Percentiles rank a stretch among this genome's conserved stretches.
Conservation (phyloP, 2,888 invertebrate species). For the Cyclophora albipunctata region DNA sequence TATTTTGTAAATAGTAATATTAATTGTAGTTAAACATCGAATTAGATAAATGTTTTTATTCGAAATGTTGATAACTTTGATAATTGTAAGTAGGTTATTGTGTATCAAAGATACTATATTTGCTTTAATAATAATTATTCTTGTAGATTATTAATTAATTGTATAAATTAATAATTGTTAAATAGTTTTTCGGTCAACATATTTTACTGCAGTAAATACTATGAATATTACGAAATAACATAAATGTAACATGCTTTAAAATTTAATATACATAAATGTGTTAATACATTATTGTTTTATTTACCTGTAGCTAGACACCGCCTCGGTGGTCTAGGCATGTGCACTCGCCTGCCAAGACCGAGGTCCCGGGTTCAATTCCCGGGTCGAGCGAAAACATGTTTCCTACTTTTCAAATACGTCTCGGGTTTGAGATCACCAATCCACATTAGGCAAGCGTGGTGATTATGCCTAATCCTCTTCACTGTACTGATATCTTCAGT, state of each 20-base stretch:
- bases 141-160: neutral
- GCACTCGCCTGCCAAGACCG: neutral
- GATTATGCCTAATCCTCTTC: too few relatives aligned
- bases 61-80: neutral
- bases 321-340: neutral
- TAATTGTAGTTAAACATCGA: slow-evolving; percentile 11
- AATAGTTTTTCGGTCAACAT: slow-evolving; percentile 1
- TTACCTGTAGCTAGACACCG: neutral
- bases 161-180: neutral
- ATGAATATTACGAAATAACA: slow-evolving; percentile 3
- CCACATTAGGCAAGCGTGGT: neutral
- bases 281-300: slow-evolving; percentile 6
- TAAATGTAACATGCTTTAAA: slow-evolving; percentile 16
- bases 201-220: slow-evolving; percentile 8
- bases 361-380: neutral
- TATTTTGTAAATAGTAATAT: slow-evolving; percentile 1
- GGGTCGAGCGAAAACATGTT: neutral
- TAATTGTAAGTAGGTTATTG: slow-evolving; percentile 1
- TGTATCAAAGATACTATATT: slow-evolving; percentile 17
- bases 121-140: slow-evolving; percentile 1
- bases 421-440: neutral
- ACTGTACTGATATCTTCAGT: too few relatives aligned
- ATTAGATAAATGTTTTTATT: slow-evolving; percentile 3
- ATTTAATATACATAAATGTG: slow-evolving; percentile 15
- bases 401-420: neutral